A percentile compares a stretch with the other conserved stretches of the same genome.
Evolutionary conservation across 30 jellyfish, hydroid and myxozoan species (phyloP).

Genomic region (Sanderia malayensis): DNA sequence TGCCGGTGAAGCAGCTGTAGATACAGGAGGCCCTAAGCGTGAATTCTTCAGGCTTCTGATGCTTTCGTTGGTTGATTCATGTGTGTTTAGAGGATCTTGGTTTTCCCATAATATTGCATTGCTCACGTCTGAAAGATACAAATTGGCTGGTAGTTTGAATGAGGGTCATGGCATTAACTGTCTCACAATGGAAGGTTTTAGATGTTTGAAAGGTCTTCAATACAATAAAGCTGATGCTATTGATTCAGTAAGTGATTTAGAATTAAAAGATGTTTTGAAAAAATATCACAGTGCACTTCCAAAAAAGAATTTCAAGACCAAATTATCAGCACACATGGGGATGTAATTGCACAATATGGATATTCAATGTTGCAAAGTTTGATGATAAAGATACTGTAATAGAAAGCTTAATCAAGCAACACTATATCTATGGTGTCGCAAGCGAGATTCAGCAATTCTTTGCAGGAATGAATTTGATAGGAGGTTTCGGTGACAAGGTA

Average conservation of each 20-base stretch:
- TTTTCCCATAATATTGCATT: conserved; percentile 8
- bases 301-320: background rate
- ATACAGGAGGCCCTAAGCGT: conserved; percentile 21
- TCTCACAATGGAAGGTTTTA: conserved; percentile 3
- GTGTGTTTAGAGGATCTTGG: conserved; percentile 5
- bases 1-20: conserved; percentile 13
- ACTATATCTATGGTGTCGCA: background rate
- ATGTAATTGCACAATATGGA: conserved; percentile 4
- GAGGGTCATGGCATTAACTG: conserved; percentile 3
- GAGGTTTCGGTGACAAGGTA: background rate
- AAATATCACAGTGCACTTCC: background rate
- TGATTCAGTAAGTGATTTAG: background rate
- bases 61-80: background rate
- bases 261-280: background rate
- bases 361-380: conserved; percentile 3
- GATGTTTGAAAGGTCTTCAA: background rate
- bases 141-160: background rate
- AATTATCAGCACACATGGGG: background rate
- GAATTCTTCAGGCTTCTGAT: conserved; percentile 6
- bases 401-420: background rate
- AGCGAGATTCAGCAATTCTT: background rate
- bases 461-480: background rate
- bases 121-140: background rate
- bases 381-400: background rate
- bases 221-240: background rate